These are phyloP conservation scores for Agelaius phoeniceus DNA, from an alignment of 2,113 vertebrate species.

Conservation along the genomic window DNA sequence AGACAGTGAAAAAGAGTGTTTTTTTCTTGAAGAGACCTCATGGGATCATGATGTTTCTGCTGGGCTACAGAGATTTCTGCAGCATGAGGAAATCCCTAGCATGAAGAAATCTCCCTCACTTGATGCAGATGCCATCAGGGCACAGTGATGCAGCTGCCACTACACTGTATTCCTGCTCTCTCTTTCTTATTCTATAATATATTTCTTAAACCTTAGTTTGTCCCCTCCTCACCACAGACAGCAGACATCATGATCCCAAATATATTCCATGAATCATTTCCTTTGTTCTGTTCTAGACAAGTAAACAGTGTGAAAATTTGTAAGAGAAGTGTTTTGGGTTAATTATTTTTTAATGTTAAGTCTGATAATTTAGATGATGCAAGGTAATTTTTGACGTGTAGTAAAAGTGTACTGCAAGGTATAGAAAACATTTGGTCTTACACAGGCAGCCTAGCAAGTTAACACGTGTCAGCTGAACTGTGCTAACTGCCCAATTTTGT, in stretches of 20 bases:
- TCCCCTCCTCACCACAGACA: background rate
- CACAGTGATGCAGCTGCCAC: background rate
- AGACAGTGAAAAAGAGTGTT: background rate
- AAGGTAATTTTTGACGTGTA: background rate
- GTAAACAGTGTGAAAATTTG: background rate
- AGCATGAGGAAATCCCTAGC: background rate
- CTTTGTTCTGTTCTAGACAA: background rate
- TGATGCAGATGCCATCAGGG: background rate
- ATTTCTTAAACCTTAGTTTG: background rate
- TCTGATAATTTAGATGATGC: background rate
- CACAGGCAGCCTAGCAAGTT: constrained; percentile 27
- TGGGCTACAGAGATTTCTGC: background rate
- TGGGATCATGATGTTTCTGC: background rate
- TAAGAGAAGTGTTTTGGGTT: background rate
- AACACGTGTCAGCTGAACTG: constrained; percentile 32
- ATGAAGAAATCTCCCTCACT: background rate
- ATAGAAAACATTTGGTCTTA: background rate
- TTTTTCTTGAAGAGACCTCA: background rate
- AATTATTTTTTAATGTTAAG: background rate
- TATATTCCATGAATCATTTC: background rate
- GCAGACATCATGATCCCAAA: background rate
- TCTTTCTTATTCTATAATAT: background rate
- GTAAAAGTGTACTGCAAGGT: background rate
- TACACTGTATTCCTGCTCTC: background rate
- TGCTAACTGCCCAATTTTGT: constrained; percentile 53